Conservation (phyloP, 1,140 invertebrate genomes). For the Thalassaphorura encarpata region DNA sequence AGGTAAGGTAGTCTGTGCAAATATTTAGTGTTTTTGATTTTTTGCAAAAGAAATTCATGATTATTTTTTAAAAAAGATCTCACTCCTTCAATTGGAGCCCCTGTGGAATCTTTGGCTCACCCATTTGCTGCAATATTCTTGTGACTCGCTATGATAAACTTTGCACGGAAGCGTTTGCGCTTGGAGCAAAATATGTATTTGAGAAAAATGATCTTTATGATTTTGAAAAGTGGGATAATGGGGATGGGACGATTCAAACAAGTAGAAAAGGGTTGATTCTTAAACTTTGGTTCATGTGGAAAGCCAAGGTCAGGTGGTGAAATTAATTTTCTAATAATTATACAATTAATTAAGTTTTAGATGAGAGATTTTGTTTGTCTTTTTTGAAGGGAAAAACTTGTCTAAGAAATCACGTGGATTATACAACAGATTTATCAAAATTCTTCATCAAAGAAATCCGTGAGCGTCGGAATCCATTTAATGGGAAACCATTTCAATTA, state of each 20-base stretch:
- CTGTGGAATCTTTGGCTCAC: slow-evolving; percentile 1
- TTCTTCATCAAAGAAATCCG: slow-evolving; percentile 11
- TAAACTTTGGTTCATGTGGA: slow-evolving; percentile 23
- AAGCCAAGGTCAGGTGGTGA: slow-evolving; percentile 9
- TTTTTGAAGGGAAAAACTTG: slow-evolving; percentile 9
- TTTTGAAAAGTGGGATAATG: slow-evolving; percentile 3
- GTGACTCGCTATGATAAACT: not conserved
- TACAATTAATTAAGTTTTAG: not conserved
- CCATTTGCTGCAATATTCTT: slow-evolving; percentile 2
- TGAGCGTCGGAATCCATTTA: not conserved
- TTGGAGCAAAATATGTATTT: slow-evolving; percentile 11
- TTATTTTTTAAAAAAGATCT: slow-evolving; percentile 16
- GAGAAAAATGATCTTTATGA: slow-evolving; percentile 1
- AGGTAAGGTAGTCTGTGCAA: too few species aligned
- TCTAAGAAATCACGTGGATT: slow-evolving; percentile 11
- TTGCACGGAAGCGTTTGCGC: slow-evolving; percentile 1
- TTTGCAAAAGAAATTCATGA: too few species aligned
- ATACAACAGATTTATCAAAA: not conserved
- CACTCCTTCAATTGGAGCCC: slow-evolving; percentile 15
- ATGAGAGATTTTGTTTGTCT: not conserved
- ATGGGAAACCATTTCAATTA: too few species aligned
- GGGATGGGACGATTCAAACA: slow-evolving; percentile 10
- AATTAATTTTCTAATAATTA: not conserved
- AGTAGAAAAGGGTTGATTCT: slow-evolving; percentile 13
- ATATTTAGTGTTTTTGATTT: too few species aligned